These are phyloP conservation scores for Chaetodon trifasciatus DNA, from an alignment of 2,797 vertebrate species.

Conservation along the genomic window DNA sequence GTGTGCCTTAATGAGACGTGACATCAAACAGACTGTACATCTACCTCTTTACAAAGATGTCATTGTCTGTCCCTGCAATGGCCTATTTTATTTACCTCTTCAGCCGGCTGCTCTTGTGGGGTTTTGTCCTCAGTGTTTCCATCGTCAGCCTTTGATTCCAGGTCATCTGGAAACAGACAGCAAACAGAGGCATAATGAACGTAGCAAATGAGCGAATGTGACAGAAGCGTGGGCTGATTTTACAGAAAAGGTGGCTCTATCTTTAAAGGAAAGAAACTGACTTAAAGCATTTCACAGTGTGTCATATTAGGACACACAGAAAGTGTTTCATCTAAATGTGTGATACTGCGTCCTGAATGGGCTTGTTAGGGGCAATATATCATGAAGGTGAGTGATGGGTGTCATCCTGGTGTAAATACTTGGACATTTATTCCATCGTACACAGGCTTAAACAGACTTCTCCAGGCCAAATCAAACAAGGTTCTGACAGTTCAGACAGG, in stretches of 20 bases:
- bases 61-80: background rate
- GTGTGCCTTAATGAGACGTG: background rate
- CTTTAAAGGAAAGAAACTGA: constrained; percentile 1
- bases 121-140: constrained; percentile 51
- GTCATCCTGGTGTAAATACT: constrained; percentile 18
- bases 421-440: constrained; percentile 10
- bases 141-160: constrained; percentile 62
- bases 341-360: constrained; percentile 19
- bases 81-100: constrained; percentile 60
- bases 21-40: background rate
- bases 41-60: background rate
- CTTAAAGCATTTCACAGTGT: background rate
- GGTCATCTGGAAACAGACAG: constrained; percentile 68
- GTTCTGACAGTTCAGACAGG: background rate
- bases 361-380: constrained; percentile 16
- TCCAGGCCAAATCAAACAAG: background rate
- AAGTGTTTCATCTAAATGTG: constrained; percentile 27
- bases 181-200: background rate
- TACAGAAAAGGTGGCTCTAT: background rate
- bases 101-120: constrained; percentile 46
- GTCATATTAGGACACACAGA: background rate
- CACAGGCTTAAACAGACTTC: background rate
- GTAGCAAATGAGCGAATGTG: background rate
- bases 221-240: background rate
- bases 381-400: constrained; percentile 4